Percentiles rank a stretch among this genome's conserved stretches.
Conservation (phyloP, 2,888 invertebrate genomes). For the Caenorhabditis sp. region DNA sequence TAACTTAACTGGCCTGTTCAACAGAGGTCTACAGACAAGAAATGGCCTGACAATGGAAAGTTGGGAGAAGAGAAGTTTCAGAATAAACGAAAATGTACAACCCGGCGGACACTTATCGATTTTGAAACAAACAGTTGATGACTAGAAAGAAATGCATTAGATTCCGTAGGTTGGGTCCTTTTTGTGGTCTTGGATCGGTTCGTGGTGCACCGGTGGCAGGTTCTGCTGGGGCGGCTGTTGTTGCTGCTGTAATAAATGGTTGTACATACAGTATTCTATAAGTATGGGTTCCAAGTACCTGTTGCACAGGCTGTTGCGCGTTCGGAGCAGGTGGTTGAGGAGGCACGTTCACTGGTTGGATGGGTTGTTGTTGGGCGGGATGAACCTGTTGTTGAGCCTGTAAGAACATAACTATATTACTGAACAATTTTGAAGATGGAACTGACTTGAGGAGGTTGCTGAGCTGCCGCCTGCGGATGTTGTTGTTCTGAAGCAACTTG, state of each 20-base stretch:
- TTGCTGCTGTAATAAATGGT: conserved; percentile 46
- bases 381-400: conserved; percentile 50
- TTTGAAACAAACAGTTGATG: no score
- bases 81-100: conserved; percentile 11
- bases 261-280: conserved; percentile 1
- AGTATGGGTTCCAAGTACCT: background rate
- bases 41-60: conserved; percentile 22
- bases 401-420: background rate
- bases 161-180: conserved; percentile 69
- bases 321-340: conserved; percentile 41
- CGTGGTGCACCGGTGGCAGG: conserved; percentile 52
- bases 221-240: conserved; percentile 33
- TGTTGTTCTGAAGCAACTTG: conserved; percentile 54
- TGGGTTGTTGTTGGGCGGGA: conserved; percentile 43
- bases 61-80: background rate
- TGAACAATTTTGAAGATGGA: background rate
- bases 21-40: conserved; percentile 31
- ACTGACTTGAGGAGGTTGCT: conserved; percentile 40
- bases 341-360: conserved; percentile 36
- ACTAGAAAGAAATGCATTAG: conserved; percentile 25
- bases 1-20: background rate
- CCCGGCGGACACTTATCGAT: no score
- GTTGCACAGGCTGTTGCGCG: conserved; percentile 23
- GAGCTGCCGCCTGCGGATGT: conserved; percentile 34
- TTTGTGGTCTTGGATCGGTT: conserved; percentile 63